phyloP scores from a whole-genome alignment of 2,797 vertebrate genomes.

The Coendou prehensilis region DNA sequence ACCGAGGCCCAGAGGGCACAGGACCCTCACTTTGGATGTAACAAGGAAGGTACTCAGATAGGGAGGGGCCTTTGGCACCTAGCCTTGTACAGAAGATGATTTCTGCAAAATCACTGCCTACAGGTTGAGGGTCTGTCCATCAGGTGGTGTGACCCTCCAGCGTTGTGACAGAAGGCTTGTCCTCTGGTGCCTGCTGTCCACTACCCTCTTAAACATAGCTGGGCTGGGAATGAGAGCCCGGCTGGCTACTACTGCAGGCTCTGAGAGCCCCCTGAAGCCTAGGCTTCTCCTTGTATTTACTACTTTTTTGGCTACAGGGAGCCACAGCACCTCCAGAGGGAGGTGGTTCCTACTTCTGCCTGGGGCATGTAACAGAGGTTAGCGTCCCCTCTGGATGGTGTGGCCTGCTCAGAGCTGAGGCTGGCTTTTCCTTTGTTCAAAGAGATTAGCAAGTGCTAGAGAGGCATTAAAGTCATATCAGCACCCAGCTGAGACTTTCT shows the following conservation, averaged over 20 bases:
- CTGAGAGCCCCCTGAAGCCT: background rate
- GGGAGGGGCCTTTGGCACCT: background rate
- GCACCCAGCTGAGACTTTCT: constrained; percentile 27
- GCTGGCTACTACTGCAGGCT: background rate
- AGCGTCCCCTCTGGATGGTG: background rate
- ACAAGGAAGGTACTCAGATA: background rate
- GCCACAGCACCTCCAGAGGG: background rate
- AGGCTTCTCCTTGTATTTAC: background rate
- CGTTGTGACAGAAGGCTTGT: background rate
- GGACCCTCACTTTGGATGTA: background rate
- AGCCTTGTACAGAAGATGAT: accelerated
- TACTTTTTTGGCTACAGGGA: background rate
- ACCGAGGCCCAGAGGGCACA: background rate
- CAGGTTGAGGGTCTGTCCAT: background rate
- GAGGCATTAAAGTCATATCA: background rate
- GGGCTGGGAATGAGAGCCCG: background rate
- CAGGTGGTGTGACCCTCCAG: background rate
- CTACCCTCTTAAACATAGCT: background rate
- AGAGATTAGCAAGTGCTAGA: constrained; percentile 48
- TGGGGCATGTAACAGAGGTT: background rate
- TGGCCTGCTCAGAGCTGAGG: background rate
- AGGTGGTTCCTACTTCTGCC: background rate
- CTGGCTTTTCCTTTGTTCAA: constrained; percentile 33
- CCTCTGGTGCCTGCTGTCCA: background rate
- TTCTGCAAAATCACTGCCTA: accelerated